Conservation (phyloP, 2,113 vertebrate species). For the Rhizomys pruinosus region DNA sequence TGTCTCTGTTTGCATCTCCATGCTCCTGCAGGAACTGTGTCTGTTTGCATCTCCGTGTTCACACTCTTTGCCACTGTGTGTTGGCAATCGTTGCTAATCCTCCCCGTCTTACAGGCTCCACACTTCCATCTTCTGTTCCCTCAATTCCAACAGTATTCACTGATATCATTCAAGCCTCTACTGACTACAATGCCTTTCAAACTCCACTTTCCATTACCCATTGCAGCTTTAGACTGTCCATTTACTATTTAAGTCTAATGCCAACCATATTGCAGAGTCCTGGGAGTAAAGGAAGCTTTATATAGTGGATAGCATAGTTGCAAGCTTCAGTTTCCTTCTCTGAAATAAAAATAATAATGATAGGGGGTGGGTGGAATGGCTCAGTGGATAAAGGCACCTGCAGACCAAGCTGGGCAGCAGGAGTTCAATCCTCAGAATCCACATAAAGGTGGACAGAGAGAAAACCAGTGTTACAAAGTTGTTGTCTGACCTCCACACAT, state of each 20-base stretch:
- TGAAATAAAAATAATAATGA: neutral
- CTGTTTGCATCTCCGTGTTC: neutral
- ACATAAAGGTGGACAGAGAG: too few relatives aligned
- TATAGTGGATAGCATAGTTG: too few relatives aligned
- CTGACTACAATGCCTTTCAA: too few relatives aligned
- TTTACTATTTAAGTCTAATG: neutral
- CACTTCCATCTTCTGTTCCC: too few relatives aligned
- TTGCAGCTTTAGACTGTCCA: too few relatives aligned
- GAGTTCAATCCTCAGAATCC: too few relatives aligned
- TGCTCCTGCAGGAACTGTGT: neutral
- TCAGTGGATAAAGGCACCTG: too few relatives aligned
- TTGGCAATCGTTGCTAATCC: neutral
- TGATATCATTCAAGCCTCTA: neutral
- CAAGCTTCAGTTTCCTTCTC: neutral
- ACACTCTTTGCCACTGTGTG: fast-evolving
- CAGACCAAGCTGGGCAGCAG: too few relatives aligned
- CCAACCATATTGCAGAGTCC: neutral
- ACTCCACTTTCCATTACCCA: neutral
- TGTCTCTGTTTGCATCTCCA: neutral
- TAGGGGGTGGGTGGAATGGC: too few relatives aligned
- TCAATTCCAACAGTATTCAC: fast-evolving
- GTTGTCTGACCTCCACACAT: too few relatives aligned
- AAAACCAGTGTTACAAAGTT: too few relatives aligned
- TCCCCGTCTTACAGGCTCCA: neutral
- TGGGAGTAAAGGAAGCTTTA: neutral